Conservation (phyloP, 1,140 invertebrate genomes). For the Zeugodacus cucurbitae region DNA sequence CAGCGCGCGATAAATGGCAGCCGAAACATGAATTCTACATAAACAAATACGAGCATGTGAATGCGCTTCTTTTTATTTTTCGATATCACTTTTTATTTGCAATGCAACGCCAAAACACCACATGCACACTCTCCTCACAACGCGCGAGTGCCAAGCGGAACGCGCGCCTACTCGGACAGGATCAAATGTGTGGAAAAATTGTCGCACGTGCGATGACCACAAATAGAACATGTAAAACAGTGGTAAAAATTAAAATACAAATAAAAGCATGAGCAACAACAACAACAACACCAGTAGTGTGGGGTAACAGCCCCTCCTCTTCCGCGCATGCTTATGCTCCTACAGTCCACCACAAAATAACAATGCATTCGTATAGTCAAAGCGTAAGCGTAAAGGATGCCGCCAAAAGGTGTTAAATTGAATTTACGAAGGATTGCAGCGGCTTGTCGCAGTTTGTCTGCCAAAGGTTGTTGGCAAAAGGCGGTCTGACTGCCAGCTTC, state of each 20-base stretch:
- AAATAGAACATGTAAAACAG: conserved; percentile 39
- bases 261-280: not conserved
- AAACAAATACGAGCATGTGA: conserved; percentile 31
- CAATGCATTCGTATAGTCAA: conserved; percentile 46
- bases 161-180: not conserved
- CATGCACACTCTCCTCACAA: not conserved
- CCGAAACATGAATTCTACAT: conserved; percentile 31
- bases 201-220: conserved; percentile 32
- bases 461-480: conserved; percentile 13
- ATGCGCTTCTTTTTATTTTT: not conserved
- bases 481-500: conserved; percentile 37
- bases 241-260: conserved; percentile 30
- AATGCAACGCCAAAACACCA: not conserved
- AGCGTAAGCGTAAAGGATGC: conserved; percentile 6
- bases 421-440: conserved; percentile 58
- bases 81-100: no score
- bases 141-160: no score
- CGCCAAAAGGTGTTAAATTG: conserved; percentile 61
- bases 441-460: conserved; percentile 37
- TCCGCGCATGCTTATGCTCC: not conserved
- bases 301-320: not conserved
- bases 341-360: not conserved
- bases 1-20: conserved; percentile 12
- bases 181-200: conserved; percentile 34
- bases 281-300: not conserved